Conservation (phyloP, 2,888 invertebrate species). For the Escarpia spicata region DNA sequence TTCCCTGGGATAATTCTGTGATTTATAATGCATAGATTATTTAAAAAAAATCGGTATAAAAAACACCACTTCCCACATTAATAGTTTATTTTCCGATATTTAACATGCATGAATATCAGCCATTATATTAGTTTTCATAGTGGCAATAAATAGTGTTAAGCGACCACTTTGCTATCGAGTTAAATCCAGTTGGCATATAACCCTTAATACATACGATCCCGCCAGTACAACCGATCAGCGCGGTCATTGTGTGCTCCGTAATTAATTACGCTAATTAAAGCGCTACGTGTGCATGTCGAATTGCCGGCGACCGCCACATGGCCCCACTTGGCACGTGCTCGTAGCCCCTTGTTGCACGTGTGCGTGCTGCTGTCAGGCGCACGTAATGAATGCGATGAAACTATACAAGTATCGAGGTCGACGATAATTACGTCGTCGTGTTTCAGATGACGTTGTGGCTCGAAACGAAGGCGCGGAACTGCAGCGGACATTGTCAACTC, state of each 20-base stretch:
- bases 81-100: too few species aligned
- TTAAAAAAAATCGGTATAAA: too few species aligned
- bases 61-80: too few species aligned
- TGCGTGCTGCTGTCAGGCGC: neutral
- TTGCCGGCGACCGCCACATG: neutral
- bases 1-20: too few species aligned
- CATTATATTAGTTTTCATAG: too few species aligned
- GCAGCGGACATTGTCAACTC: constrained; percentile 14
- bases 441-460: constrained; percentile 20
- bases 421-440: neutral
- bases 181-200: too few species aligned
- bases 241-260: neutral
- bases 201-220: neutral
- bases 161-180: too few species aligned
- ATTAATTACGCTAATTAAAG: neutral
- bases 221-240: neutral
- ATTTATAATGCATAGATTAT: too few species aligned
- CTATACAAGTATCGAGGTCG: neutral
- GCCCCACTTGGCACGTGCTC: neutral
- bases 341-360: neutral
- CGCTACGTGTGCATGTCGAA: neutral
- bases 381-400: neutral
- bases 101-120: too few species aligned
- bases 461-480: neutral
- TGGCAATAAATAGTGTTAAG: too few species aligned